Evolutionary conservation across 2,797 vertebrate genomes (phyloP).

Genomic region (Catostomus latipinnis): DNA sequence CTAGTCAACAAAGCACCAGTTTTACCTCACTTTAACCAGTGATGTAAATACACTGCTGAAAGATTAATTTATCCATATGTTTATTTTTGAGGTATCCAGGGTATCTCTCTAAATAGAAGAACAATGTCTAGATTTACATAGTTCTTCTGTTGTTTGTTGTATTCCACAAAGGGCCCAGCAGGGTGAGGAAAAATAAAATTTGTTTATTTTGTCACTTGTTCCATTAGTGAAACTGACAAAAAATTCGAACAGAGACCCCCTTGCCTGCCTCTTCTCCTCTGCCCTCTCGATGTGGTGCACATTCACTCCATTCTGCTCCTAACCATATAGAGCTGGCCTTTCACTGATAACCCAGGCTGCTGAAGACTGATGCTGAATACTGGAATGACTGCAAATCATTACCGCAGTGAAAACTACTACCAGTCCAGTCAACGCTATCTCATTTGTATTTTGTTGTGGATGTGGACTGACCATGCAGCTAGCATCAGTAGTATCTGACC

Average conservation of each 20-base stretch:
- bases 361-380: background rate
- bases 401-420: background rate
- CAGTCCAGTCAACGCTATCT: conserved; percentile 13
- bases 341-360: background rate
- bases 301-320: conserved; percentile 33
- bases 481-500: conserved; percentile 1
- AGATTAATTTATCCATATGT: background rate
- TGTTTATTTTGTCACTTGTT: conserved; percentile 54
- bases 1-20: background rate
- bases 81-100: background rate
- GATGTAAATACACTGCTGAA: background rate
- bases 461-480: background rate
- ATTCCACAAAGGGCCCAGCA: conserved; percentile 38
- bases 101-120: conserved; percentile 6
- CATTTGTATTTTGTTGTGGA: background rate
- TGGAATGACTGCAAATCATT: conserved; percentile 25
- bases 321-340: conserved; percentile 40
- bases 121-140: background rate
- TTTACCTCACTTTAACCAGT: background rate
- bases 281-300: conserved; percentile 25
- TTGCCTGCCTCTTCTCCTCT: conserved; percentile 22
- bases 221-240: conserved; percentile 49
- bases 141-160: conserved; percentile 36
- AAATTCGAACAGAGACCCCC: conserved; percentile 45
- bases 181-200: conserved; percentile 52